Evolutionary conservation across 2,797 vertebrate genomes (phyloP).

Genomic region (Cynopterus sphinx): DNA sequence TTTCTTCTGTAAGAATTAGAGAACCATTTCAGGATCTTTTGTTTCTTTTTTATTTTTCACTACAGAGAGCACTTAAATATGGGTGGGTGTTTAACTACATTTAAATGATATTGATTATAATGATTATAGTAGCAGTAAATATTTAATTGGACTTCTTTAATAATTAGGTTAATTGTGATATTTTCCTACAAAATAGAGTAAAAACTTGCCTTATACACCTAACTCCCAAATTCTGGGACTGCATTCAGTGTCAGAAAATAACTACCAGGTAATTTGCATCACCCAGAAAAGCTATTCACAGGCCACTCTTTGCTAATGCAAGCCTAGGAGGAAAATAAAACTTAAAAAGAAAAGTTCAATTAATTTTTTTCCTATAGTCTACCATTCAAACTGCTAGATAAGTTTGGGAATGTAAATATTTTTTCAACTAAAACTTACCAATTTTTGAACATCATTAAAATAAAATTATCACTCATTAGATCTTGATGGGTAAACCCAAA

Average conservation of each 20-base stretch:
- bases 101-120: neutral
- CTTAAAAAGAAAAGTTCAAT: conserved; percentile 13
- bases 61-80: neutral
- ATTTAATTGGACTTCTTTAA: neutral
- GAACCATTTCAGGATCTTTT: neutral
- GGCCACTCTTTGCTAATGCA: neutral
- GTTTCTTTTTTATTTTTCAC: neutral
- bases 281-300: conserved; percentile 3
- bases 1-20: conserved; percentile 11
- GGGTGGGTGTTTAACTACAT: neutral
- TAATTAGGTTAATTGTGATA: neutral
- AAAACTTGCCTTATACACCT: neutral
- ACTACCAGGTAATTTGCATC: neutral
- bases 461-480: conserved; percentile 13
- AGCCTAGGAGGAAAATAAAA: neutral
- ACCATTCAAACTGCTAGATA: neutral
- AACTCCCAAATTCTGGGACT: neutral
- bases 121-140: neutral
- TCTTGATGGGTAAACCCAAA: neutral
- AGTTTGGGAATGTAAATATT: neutral
- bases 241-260: neutral
- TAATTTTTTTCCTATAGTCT: neutral
- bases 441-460: conserved; percentile 16
- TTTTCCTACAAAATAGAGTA: neutral
- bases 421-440: conserved; percentile 24